phyloP scores from a whole-genome alignment of 2,797 vertebrate genomes.

The Trachops cirrhosus region DNA sequence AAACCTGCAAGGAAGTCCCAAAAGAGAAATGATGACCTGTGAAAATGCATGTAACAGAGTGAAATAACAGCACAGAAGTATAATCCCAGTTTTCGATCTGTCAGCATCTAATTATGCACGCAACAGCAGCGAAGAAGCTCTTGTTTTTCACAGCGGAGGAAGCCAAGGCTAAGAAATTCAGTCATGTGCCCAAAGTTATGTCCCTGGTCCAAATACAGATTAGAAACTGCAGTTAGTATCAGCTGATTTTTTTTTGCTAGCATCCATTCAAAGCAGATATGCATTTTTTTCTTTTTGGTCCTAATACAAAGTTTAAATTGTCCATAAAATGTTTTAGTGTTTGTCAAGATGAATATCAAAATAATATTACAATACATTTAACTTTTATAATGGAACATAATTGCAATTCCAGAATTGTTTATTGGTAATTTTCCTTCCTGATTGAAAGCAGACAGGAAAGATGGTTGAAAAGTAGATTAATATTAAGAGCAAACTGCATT shows the following conservation, averaged over 20 bases:
- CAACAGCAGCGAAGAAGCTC: not conserved
- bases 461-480: constrained; percentile 62
- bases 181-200: not conserved
- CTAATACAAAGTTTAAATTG: constrained; percentile 29
- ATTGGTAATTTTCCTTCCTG: constrained; percentile 47
- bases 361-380: constrained; percentile 31
- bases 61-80: not conserved
- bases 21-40: not conserved
- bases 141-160: not conserved
- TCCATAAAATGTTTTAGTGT: constrained; percentile 12
- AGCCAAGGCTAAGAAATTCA: not conserved
- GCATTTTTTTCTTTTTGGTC: not conserved
- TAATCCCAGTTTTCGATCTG: too few species aligned
- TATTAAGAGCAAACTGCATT: constrained; percentile 41
- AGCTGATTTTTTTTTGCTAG: not conserved
- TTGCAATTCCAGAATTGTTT: constrained; percentile 8
- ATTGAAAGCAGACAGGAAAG: constrained; percentile 64
- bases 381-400: constrained; percentile 42
- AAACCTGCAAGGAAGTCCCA: not conserved
- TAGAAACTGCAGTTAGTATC: not conserved
- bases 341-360: constrained; percentile 36
- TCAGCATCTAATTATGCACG: not conserved
- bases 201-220: not conserved
- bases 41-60: not conserved
- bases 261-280: not conserved